These are phyloP conservation scores for Papilio aristodemus DNA, from an alignment of 1,140 invertebrate species.

Conservation along the genomic window DNA sequence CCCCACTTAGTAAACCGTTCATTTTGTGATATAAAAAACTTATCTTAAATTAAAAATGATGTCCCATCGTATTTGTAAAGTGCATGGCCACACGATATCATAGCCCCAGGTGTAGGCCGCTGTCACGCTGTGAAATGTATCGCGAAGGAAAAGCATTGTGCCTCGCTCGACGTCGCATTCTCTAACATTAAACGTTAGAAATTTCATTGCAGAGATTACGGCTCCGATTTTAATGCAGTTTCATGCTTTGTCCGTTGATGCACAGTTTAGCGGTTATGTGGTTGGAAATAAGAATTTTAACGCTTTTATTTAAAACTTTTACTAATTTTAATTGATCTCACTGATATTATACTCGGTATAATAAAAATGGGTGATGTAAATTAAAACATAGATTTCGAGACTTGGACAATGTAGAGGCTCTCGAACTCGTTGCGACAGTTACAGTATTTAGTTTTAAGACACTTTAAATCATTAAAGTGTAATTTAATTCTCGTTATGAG, in stretches of 20 bases:
- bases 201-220: neutral
- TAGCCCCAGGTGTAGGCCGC: neutral
- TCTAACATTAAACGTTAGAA: slow-evolving; percentile 15
- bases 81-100: neutral
- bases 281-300: no score
- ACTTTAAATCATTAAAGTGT: slow-evolving; percentile 21
- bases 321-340: no score
- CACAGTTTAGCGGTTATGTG: neutral
- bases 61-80: neutral
- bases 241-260: neutral
- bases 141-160: slow-evolving; percentile 5
- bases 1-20: no score
- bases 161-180: neutral
- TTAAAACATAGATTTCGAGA: no score
- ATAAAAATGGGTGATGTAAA: no score
- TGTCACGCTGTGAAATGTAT: neutral
- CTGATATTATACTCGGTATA: no score
- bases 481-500: slow-evolving; percentile 23
- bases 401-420: no score
- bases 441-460: slow-evolving; percentile 18
- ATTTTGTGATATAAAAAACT: no score
- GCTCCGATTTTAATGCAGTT: neutral
- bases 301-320: no score
- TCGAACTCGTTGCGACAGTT: no score
- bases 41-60: neutral